Conservation (phyloP, 2,888 invertebrate genomes). For the Sturmia bella region DNA sequence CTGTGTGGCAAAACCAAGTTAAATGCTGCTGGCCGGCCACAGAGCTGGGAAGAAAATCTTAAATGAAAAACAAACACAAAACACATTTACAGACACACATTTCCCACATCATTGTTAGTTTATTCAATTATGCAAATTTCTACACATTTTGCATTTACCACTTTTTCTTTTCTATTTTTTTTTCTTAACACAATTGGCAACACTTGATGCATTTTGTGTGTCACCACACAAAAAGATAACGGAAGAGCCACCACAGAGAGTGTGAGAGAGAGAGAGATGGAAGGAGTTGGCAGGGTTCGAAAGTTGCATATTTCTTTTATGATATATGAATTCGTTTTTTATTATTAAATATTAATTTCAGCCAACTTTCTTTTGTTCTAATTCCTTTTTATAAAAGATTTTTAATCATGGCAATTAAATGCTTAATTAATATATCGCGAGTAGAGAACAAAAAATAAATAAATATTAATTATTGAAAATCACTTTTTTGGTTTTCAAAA, state of each 20-base stretch:
- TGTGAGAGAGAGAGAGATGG: constrained; percentile 10
- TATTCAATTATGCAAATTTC: constrained; percentile 57
- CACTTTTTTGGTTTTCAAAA: too few species aligned
- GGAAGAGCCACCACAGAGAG: not conserved
- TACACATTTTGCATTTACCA: constrained; percentile 27
- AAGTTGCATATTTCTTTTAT: not conserved
- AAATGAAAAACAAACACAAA: not conserved
- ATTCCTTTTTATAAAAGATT: too few species aligned
- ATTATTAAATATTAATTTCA: too few species aligned
- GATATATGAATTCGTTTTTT: too few species aligned
- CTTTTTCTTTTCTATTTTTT: constrained; percentile 57
- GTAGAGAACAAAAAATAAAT: too few species aligned
- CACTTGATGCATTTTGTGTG: constrained; percentile 47
- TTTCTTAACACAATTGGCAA: constrained; percentile 42
- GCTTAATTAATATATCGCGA: too few species aligned
- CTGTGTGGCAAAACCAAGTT: not conserved
- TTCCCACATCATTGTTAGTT: constrained; percentile 34
- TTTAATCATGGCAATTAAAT: too few species aligned
- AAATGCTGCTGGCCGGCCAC: constrained; percentile 24
- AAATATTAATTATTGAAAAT: too few species aligned
- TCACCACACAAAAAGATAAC: constrained; percentile 21
- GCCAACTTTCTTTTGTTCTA: too few species aligned
- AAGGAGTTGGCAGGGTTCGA: constrained; percentile 11
- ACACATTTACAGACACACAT: constrained; percentile 27
- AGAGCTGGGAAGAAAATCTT: constrained; percentile 11